phyloP scores from a whole-genome alignment of 2,113 vertebrate genomes.

The Eclectus roratus region DNA sequence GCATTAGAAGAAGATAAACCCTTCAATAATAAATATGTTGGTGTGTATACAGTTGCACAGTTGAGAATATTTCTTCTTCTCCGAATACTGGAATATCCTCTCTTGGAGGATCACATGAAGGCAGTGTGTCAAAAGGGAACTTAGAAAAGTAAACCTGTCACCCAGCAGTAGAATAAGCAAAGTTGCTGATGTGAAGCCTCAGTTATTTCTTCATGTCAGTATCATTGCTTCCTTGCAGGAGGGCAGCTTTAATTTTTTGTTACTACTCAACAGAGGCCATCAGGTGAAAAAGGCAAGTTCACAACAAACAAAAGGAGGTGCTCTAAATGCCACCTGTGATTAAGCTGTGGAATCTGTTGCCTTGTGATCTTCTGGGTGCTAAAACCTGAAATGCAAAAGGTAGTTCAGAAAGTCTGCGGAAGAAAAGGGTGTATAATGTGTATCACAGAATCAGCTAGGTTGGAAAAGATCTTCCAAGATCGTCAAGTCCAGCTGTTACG shows the following conservation, averaged over 20 bases:
- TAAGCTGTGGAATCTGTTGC: not conserved
- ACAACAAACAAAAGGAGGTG: not conserved
- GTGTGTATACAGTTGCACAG: not conserved
- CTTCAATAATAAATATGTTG: not conserved
- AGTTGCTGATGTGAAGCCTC: not conserved
- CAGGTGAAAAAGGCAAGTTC: not conserved
- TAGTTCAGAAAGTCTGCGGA: not conserved
- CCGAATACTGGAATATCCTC: not conserved
- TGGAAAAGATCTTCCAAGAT: not conserved
- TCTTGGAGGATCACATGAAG: not conserved
- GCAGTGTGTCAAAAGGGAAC: not conserved
- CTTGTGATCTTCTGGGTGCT: not conserved
- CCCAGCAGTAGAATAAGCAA: not conserved
- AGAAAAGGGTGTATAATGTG: not conserved
- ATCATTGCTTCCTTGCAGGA: not conserved
- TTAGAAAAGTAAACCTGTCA: not conserved
- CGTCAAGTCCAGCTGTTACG: not conserved
- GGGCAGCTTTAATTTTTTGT: not conserved
- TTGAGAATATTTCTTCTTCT: not conserved
- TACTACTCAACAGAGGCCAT: not conserved
- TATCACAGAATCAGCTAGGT: not conserved
- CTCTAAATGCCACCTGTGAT: not conserved
- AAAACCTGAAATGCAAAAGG: not conserved
- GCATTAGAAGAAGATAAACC: not conserved
- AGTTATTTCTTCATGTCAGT: not conserved